phyloP scores from a whole-genome alignment of 1,140 invertebrate genomes.

The Zaprionus davidi region DNA sequence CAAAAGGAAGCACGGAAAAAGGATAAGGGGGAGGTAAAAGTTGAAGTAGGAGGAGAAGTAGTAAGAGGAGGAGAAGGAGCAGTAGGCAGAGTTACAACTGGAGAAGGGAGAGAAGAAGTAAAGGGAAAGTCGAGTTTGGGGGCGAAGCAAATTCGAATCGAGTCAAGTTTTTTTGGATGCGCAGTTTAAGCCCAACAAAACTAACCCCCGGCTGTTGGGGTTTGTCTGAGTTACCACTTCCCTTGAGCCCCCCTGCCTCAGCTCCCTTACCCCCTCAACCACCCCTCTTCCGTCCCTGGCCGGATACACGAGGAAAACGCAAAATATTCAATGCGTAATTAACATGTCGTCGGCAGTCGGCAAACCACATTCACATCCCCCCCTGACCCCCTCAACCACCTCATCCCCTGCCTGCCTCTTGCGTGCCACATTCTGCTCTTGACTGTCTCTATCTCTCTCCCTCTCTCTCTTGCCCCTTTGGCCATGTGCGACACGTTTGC shows the following conservation, averaged over 20 bases:
- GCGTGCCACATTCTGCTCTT: no score
- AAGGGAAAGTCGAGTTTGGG: background rate
- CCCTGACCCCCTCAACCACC: background rate
- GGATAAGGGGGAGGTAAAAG: no score
- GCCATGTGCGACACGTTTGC: conserved; percentile 13
- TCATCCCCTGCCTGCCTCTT: background rate
- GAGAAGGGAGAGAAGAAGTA: background rate
- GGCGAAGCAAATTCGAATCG: background rate
- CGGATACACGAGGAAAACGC: conserved; percentile 13
- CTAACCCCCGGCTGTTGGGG: conserved; percentile 10
- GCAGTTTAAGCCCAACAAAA: conserved; percentile 26
- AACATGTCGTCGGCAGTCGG: conserved; percentile 48
- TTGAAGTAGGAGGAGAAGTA: background rate
- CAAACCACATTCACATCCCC: background rate
- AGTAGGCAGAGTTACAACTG: background rate
- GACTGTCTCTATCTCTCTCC: background rate
- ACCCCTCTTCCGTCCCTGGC: background rate
- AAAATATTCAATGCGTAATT: conserved; percentile 63
- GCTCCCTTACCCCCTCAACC: background rate
- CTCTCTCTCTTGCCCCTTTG: background rate
- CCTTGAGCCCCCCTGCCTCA: background rate
- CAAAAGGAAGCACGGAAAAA: no score
- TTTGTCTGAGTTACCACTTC: background rate
- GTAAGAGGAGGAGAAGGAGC: background rate
- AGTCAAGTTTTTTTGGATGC: conserved; percentile 19